These are phyloP conservation scores for Ptilonorhynchus violaceus DNA, from an alignment of 2,113 vertebrate species.

Conservation along the genomic window DNA sequence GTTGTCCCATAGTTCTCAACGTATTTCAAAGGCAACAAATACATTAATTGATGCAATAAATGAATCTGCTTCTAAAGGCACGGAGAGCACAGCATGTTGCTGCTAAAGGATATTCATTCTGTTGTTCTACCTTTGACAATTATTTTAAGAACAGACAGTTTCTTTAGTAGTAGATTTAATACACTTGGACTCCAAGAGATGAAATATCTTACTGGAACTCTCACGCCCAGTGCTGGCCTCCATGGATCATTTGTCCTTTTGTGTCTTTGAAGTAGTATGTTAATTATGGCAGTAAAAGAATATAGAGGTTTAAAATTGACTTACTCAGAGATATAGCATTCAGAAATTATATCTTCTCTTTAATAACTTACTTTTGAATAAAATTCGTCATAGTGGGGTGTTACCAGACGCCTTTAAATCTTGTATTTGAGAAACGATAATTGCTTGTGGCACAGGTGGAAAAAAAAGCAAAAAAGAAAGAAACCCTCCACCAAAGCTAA, in stretches of 20 bases:
- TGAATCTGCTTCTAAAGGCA: not conserved
- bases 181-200: not conserved
- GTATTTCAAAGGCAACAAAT: slow-evolving; percentile 4
- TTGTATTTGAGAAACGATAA: not conserved
- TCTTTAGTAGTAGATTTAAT: not conserved
- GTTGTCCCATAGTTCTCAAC: not conserved
- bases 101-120: not conserved
- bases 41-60: slow-evolving; percentile 16
- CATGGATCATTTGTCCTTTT: not conserved
- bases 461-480: not conserved
- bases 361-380: slow-evolving; percentile 4
- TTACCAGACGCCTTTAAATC: not conserved
- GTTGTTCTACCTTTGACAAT: not conserved
- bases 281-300: not conserved
- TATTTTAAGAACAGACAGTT: not conserved
- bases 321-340: not conserved
- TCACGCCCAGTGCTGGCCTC: not conserved
- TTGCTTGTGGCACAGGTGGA: not conserved
- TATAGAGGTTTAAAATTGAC: not conserved
- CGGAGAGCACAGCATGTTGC: not conserved
- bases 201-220: not conserved
- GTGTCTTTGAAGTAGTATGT: not conserved
- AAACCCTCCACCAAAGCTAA: not conserved
- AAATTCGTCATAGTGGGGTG: not conserved
- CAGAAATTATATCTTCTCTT: not conserved